Evolutionary conservation across 2,888 invertebrate genomes (phyloP), one percentile per base, ranked within the genome.

Genomic region (Apotomis betuletana): DNA sequence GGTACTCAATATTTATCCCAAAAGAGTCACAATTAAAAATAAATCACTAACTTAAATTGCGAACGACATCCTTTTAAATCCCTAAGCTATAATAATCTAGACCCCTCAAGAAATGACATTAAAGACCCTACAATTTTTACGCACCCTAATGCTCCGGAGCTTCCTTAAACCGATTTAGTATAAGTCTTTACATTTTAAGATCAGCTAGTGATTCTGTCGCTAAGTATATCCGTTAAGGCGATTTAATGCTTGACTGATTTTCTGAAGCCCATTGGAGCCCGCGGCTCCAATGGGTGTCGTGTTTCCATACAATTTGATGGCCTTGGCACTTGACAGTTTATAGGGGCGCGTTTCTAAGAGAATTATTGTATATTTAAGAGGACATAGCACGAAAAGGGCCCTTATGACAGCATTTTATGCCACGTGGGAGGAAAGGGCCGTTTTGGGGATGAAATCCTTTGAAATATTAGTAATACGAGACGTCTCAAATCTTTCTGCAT

Each of bases 121-220:
- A 62, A 6, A 13, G 36, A 8, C n/a, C 54, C n/a, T 27, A 36
- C 10, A 12, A 55, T 65, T 70, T 64, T 57, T 60, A 46, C 36
- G 15, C 27, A 6, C 65, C 60, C 60, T 60, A 70, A 70, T 65
- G 65, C 70, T 65, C 57, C 57, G 9, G 46, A 55, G 60, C 46
- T 49, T 58, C 65, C 65, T 65, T 65, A 70, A 70, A 65, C 70
- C 65, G 60, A 70, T 70, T 70, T 46, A 61, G 49, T 65, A 60
- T 71, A 67, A 71, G 49, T 67, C 67, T 52, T 67, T 71, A 71
- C 67, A 67, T 71, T 71, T 71, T 71, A 71, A 71, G 67, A 71
- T 67, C 71, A 67, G 61, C 69, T 54, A 65, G 70, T 70, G 65
- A 70, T 70, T 70, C 49, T 61, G 67, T 57, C 71, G 67, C 71